Evolutionary conservation across 1,140 invertebrate genomes (phyloP).

Genomic region (Palaemon carinicauda): DNA sequence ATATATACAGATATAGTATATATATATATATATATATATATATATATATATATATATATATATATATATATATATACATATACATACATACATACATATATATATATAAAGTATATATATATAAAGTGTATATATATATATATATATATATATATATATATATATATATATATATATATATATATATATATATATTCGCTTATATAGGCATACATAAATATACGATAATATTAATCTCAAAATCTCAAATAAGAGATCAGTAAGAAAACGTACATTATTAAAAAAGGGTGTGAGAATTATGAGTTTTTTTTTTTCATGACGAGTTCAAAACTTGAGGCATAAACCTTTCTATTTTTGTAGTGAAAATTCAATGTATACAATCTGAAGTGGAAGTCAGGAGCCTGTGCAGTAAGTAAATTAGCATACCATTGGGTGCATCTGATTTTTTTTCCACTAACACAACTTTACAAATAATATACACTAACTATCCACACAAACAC

Average conservation of each 20-base stretch:
- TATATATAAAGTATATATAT: not conserved
- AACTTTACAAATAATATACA: too few species aligned
- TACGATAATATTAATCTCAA: not conserved
- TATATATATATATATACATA: not conserved
- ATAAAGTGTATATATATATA: conserved; percentile 23
- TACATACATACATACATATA: not conserved
- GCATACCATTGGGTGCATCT: too few species aligned
- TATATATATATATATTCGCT: not conserved
- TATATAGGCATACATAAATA: not conserved
- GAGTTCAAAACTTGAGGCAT: too few species aligned
- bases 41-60: conserved; percentile 18
- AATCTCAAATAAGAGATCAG: not conserved
- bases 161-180: conserved; percentile 13
- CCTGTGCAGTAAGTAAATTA: too few species aligned
- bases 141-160: conserved; percentile 16
- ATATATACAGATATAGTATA: conserved; percentile 38
- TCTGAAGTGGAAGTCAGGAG: too few species aligned
- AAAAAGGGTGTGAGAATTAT: too few species aligned
- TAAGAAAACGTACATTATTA: too few species aligned
- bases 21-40: conserved; percentile 17
- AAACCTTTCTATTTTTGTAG: too few species aligned
- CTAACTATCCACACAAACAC: too few species aligned
- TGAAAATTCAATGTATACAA: too few species aligned
- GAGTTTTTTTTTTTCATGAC: too few species aligned
- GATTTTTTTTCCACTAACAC: too few species aligned